These are phyloP conservation scores for Halichoeres trimaculatus DNA, from an alignment of 2,113 vertebrate species.

Conservation along the genomic window DNA sequence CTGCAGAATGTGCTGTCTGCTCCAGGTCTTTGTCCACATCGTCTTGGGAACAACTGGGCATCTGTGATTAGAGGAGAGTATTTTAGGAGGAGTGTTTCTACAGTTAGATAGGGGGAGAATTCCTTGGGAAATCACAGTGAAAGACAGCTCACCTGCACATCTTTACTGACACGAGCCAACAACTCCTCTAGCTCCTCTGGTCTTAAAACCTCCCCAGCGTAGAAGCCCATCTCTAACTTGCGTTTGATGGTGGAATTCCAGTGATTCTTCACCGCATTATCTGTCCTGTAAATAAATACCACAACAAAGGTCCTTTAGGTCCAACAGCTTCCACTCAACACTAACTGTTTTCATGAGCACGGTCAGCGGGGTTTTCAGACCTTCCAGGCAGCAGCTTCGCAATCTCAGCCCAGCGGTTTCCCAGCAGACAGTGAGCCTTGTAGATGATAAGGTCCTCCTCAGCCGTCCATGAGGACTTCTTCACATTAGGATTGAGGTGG, in stretches of 20 bases:
- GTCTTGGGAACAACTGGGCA: conserved; percentile 55
- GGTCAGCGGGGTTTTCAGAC: conserved; percentile 67
- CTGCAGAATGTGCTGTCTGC: conserved; percentile 45
- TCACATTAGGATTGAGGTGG: conserved; percentile 97
- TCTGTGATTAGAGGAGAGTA: conserved; percentile 44
- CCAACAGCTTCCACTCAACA: too few relatives aligned
- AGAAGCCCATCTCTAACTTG: conserved; percentile 93
- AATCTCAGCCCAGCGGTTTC: conserved; percentile 98
- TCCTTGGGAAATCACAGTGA: neutral
- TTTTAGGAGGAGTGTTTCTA: neutral
- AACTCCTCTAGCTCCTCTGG: conserved; percentile 88
- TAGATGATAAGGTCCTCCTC: conserved; percentile 98
- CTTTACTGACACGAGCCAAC: conserved; percentile 59
- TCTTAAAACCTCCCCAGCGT: conserved; percentile 81
- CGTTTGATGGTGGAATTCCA: conserved; percentile 99
- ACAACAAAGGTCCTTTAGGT: neutral
- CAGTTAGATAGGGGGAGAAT: neutral
- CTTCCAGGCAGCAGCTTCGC: conserved; percentile 96
- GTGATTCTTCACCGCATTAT: conserved; percentile 99
- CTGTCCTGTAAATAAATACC: conserved; percentile 83
- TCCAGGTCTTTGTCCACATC: conserved; percentile 52
- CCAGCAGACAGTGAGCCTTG: conserved; percentile 94
- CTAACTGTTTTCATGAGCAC: neutral
- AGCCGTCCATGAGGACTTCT: conserved; percentile 97
- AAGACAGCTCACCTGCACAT: conserved; percentile 64